Evolutionary conservation across 2,113 vertebrate genomes (phyloP).

Genomic region (Bostrychus sinensis): DNA sequence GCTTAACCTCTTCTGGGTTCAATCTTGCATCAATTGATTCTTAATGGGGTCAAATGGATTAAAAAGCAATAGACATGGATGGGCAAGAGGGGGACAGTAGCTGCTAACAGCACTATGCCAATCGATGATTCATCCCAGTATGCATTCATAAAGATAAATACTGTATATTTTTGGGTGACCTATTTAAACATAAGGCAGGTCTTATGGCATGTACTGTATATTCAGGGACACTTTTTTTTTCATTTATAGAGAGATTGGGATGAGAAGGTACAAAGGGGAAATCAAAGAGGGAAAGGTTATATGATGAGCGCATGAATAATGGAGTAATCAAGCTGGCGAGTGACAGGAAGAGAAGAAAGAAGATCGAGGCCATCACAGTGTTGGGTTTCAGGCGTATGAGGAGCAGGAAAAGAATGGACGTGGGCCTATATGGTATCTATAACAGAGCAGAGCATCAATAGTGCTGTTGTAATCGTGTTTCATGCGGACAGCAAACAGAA

Average conservation of each 20-base stretch:
- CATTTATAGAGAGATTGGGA: slow-evolving; percentile 37
- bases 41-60: slow-evolving; percentile 46
- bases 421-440: slow-evolving; percentile 19
- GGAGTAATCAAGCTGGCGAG: slow-evolving; percentile 29
- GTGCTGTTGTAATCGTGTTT: slow-evolving; percentile 24
- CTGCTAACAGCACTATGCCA: slow-evolving; percentile 8
- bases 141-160: neutral
- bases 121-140: neutral
- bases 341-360: slow-evolving; percentile 18
- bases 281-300: slow-evolving; percentile 13
- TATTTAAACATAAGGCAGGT: neutral
- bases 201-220: neutral
- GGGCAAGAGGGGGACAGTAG: slow-evolving; percentile 3
- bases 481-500: slow-evolving; percentile 30
- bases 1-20: slow-evolving; percentile 15
- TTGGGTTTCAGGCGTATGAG: slow-evolving; percentile 40
- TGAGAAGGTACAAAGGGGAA: slow-evolving; percentile 14
- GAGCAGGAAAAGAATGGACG: slow-evolving; percentile 33
- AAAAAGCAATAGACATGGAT: slow-evolving; percentile 26
- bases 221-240: slow-evolving; percentile 7
- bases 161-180: no score
- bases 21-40: slow-evolving; percentile 11
- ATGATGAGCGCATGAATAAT: slow-evolving; percentile 30
- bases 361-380: neutral
- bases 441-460: slow-evolving; percentile 34